Conservation (phyloP, 2,888 invertebrate species). For the Caenorhabditis becei region DNA sequence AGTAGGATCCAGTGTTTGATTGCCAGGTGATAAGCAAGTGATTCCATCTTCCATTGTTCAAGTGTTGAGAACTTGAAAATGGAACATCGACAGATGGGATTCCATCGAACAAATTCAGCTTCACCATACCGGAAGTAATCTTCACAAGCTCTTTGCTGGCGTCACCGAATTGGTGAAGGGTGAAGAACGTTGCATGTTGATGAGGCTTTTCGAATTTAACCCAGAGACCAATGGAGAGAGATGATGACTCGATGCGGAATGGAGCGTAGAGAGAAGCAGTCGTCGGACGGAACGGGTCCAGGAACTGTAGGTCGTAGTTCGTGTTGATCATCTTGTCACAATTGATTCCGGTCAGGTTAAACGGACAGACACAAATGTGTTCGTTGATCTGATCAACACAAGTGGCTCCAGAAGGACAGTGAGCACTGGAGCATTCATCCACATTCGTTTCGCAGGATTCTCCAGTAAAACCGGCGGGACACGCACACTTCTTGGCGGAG, state of each 20-base stretch:
- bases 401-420: conserved; percentile 76
- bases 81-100: conserved; percentile 60
- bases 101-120: conserved; percentile 43
- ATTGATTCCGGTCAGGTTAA: conserved; percentile 95
- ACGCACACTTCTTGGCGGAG: conserved; percentile 86
- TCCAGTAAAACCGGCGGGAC: conserved; percentile 86
- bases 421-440: conserved; percentile 80
- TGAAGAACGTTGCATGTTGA: conserved; percentile 91
- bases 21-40: conserved; percentile 93
- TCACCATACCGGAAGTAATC: conserved; percentile 42
- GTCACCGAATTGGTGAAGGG: conserved; percentile 84
- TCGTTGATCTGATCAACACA: conserved; percentile 84
- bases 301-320: conserved; percentile 97
- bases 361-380: conserved; percentile 96
- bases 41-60: conserved; percentile 97
- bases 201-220: conserved; percentile 91
- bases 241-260: conserved; percentile 85
- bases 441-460: conserved; percentile 79
- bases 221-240: conserved; percentile 95
- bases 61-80: conserved; percentile 81
- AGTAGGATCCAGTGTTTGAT: conserved; percentile 90
- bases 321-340: conserved; percentile 95
- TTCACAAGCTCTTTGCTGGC: conserved; percentile 7
- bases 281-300: conserved; percentile 90
- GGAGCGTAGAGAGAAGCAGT: conserved; percentile 95